These are phyloP conservation scores for Anser brachyrhynchus DNA, from an alignment of 2,113 vertebrate species.

Conservation along the genomic window DNA sequence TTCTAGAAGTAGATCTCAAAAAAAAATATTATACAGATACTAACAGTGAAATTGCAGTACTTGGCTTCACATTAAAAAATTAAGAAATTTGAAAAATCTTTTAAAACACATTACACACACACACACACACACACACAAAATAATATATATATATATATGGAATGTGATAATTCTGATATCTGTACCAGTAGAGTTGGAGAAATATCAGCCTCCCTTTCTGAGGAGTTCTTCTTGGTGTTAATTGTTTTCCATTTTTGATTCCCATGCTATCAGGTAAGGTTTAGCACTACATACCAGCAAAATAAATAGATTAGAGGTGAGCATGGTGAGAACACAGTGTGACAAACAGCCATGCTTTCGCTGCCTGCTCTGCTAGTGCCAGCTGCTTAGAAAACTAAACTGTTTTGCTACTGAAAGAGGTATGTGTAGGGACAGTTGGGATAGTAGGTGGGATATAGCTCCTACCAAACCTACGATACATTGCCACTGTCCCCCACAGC, in stretches of 20 bases:
- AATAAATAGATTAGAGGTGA: not conserved
- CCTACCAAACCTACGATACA: not conserved
- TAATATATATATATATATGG: too few species aligned
- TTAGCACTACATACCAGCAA: not conserved
- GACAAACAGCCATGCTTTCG: not conserved
- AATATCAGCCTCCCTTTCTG: not conserved
- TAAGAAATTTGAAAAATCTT: not conserved
- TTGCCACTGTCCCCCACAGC: accelerated
- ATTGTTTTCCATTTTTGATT: not conserved
- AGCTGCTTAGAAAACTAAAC: not conserved
- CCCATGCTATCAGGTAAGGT: not conserved
- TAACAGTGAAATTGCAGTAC: not conserved
- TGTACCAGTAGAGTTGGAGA: not conserved
- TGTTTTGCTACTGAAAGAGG: not conserved
- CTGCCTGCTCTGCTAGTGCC: not conserved
- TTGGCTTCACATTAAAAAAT: not conserved
- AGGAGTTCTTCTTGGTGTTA: not conserved
- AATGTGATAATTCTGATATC: not conserved
- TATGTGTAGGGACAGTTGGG: not conserved
- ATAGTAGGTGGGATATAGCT: not conserved
- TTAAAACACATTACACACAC: not conserved
- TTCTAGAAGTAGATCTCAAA: not conserved
- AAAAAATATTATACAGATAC: not conserved
- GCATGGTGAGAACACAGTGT: not conserved
- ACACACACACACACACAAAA: too few species aligned